These are phyloP conservation scores for Crotalus tigris DNA, from an alignment of 2,113 vertebrate genomes.

Conservation along the genomic window DNA sequence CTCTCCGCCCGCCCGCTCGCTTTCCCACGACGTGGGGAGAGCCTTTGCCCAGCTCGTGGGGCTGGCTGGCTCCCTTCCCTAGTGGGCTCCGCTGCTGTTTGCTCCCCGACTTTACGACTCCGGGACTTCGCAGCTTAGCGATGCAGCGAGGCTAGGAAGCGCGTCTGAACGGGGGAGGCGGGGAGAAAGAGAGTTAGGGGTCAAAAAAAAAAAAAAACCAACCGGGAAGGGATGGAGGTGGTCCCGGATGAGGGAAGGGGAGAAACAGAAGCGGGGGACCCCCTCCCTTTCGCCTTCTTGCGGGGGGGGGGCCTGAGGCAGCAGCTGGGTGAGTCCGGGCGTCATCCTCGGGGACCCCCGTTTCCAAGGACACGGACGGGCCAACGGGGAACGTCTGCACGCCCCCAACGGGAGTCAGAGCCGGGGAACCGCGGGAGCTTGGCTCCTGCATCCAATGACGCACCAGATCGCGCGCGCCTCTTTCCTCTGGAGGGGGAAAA, in stretches of 20 bases:
- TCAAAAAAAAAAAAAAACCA: constrained; percentile 6
- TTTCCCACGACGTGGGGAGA: neutral
- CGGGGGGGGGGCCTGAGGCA: neutral
- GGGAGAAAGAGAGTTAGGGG: no score
- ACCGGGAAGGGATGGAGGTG: constrained; percentile 55
- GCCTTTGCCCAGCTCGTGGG: neutral
- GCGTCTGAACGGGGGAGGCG: neutral
- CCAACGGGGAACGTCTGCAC: neutral
- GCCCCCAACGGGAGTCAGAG: neutral
- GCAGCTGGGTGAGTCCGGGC: neutral
- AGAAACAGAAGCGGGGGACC: neutral
- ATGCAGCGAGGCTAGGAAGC: neutral
- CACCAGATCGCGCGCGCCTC: neutral
- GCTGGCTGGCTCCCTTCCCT: neutral
- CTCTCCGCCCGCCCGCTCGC: no score
- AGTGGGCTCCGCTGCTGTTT: neutral
- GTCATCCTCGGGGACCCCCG: neutral
- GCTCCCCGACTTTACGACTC: neutral
- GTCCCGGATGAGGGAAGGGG: no score
- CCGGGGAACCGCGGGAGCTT: neutral
- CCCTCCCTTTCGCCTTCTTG: neutral
- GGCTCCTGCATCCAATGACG: neutral
- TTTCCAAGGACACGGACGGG: neutral
- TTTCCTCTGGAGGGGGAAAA: no score
- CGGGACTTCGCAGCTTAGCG: no score